Conservation (phyloP, 2,113 vertebrate species). For the Orcinus orca region DNA sequence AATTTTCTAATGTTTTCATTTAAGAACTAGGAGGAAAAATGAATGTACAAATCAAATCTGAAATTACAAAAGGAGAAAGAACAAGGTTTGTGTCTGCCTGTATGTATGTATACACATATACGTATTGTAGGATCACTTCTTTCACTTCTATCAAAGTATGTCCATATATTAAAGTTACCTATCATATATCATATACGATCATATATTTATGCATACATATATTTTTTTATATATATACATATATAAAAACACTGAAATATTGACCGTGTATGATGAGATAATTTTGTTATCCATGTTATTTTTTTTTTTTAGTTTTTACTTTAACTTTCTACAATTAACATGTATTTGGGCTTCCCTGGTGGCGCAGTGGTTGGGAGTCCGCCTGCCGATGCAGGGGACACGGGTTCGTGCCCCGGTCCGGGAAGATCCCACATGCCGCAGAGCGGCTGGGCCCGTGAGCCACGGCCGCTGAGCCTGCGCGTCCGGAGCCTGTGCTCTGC, state of each 20-base stretch:
- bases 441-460: too few species aligned
- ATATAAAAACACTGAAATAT: neutral
- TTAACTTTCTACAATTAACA: conserved; percentile 5
- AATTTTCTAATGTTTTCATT: neutral
- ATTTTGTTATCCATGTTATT: neutral
- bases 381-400: too few species aligned
- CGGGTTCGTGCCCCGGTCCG: too few species aligned
- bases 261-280: neutral
- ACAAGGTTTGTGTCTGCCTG: neutral
- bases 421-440: too few species aligned
- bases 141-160: neutral
- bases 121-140: neutral
- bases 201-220: neutral
- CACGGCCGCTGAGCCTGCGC: too few species aligned
- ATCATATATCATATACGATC: neutral
- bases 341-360: neutral
- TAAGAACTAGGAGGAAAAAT: neutral
- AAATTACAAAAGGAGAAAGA: conserved; percentile 15
- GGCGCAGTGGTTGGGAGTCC: too few species aligned
- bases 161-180: neutral
- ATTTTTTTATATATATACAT: neutral
- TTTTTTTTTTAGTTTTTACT: neutral
- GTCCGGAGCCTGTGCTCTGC: too few species aligned
- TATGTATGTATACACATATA: neutral
- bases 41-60: neutral